These are phyloP conservation scores for Salticus scenicus DNA, from an alignment of 2,888 invertebrate genomes.

Conservation along the genomic window DNA sequence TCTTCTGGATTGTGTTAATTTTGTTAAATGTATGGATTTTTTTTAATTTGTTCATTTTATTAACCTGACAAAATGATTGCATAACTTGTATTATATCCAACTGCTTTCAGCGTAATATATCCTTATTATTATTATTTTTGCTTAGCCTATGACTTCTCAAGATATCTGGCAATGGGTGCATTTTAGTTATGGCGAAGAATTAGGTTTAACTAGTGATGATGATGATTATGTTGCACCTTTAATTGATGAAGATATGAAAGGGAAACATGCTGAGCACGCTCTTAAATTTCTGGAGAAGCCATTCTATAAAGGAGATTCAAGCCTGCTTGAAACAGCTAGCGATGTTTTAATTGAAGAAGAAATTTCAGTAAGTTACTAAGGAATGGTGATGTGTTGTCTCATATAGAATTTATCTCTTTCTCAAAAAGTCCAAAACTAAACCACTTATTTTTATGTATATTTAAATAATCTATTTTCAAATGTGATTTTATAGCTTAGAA, in stretches of 20 bases:
- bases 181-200: conserved; percentile 93
- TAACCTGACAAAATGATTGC: no score
- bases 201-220: conserved; percentile 94
- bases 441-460: no score
- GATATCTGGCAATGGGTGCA: conserved; percentile 82
- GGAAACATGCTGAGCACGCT: conserved; percentile 28
- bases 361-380: conserved; percentile 53
- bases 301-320: conserved; percentile 31
- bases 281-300: conserved; percentile 34
- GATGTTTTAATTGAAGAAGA: conserved; percentile 45
- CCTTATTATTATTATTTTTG: neutral
- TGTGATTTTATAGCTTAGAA: no score
- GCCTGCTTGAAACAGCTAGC: conserved; percentile 38
- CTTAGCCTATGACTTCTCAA: conserved; percentile 68
- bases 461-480: no score
- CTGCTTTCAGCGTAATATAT: no score
- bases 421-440: no score
- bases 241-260: conserved; percentile 48
- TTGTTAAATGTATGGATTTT: no score
- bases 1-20: no score
- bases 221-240: conserved; percentile 79
- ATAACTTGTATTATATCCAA: no score
- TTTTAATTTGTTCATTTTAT: no score
- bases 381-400: no score
- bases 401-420: no score